Percentiles rank a stretch among this genome's conserved stretches.
Evolutionary conservation across 1,140 invertebrate genomes (phyloP).

Genomic region (Diorhabda sublineata): DNA sequence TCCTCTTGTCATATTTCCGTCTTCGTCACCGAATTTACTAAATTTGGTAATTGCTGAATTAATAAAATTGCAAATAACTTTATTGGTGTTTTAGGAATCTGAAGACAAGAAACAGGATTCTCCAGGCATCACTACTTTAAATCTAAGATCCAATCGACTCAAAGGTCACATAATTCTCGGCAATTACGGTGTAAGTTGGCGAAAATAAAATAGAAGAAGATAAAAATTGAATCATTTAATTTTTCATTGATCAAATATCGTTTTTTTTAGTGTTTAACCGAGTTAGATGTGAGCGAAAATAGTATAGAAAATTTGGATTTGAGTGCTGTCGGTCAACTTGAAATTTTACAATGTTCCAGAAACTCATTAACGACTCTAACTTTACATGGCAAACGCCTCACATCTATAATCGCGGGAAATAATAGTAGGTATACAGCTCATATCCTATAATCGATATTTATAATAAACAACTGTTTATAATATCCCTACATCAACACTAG

Average conservation of each 20-base stretch:
- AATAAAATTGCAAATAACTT: not conserved
- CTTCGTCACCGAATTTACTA: no score
- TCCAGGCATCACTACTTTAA: slow-evolving; percentile 59
- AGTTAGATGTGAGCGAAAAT: slow-evolving; percentile 76
- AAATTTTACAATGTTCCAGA: slow-evolving; percentile 66
- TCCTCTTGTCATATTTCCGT: no score
- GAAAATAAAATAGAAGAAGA: not conserved
- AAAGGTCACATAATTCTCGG: slow-evolving; percentile 79
- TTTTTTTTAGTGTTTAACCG: slow-evolving; percentile 59
- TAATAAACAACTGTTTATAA: no score
- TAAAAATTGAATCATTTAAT: not conserved
- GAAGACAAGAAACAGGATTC: slow-evolving; percentile 31
- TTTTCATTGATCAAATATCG: slow-evolving; percentile 5
- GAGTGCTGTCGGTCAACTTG: slow-evolving; percentile 63
- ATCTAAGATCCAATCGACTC: slow-evolving; percentile 68
- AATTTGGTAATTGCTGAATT: no score
- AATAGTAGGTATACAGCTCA: slow-evolving; percentile 58
- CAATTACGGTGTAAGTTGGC: slow-evolving; percentile 73
- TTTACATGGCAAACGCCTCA: slow-evolving; percentile 62
- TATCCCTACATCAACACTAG: no score
- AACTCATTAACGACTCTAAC: slow-evolving; percentile 66
- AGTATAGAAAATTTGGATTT: slow-evolving; percentile 70
- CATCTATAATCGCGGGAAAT: slow-evolving; percentile 67
- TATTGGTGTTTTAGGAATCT: slow-evolving; percentile 25
- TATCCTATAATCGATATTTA: not conserved